Conservation (phyloP, 2,113 vertebrate genomes). For the Dipodomys ordii region DNA sequence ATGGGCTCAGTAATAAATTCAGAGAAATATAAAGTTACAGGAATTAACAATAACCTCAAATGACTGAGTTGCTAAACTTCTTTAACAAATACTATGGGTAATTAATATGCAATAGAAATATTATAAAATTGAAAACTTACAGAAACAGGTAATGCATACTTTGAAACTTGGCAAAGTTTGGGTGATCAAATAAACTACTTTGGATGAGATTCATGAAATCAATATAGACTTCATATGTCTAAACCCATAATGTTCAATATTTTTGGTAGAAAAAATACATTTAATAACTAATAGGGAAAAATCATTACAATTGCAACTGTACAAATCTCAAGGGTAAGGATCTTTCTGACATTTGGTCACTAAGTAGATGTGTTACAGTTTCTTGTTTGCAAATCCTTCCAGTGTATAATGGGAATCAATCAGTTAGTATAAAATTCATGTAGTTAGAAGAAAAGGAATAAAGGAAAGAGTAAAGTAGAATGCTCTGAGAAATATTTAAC, state of each 20-base stretch:
- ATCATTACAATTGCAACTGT: background rate
- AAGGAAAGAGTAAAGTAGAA: background rate
- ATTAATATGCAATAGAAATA: constrained; percentile 64
- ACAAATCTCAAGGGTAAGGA: background rate
- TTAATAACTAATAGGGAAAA: background rate
- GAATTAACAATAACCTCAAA: constrained; percentile 70
- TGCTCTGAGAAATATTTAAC: background rate
- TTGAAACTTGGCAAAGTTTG: constrained; percentile 1
- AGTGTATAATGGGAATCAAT: background rate
- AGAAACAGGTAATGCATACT: background rate
- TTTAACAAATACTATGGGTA: constrained; percentile 53
- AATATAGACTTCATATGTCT: background rate
- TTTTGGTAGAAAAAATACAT: background rate
- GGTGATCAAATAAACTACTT: background rate
- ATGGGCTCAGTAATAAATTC: constrained; percentile 67
- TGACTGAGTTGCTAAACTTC: constrained; percentile 47
- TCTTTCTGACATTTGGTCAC: background rate
- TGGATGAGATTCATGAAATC: constrained; percentile 11
- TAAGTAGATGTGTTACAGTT: background rate
- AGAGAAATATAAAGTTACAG: constrained; percentile 45
- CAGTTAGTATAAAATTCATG: background rate
- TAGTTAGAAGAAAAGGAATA: background rate
- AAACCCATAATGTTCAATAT: background rate
- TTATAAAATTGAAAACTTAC: constrained; percentile 18
- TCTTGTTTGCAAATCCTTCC: background rate